Evolutionary conservation across 2,797 vertebrate genomes (phyloP).

Genomic region (Enteromius fasciolatus): DNA sequence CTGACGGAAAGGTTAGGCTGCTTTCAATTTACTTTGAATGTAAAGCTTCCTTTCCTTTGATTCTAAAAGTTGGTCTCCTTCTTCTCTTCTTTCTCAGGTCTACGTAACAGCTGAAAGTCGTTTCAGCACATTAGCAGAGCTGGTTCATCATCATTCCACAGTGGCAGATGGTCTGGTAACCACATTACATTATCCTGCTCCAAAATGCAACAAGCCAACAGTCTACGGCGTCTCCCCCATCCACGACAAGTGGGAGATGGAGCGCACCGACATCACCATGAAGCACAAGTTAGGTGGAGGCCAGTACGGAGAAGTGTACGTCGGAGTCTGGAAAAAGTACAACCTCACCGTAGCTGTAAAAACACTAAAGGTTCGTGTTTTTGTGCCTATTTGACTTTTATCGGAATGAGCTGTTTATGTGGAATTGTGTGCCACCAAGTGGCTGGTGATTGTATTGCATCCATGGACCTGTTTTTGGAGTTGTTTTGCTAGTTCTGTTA

Average conservation of each 20-base stretch:
- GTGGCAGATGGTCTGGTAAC: conserved; percentile 97
- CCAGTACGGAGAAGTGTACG: conserved; percentile 98
- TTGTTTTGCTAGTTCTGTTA: neutral
- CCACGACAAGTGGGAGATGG: conserved; percentile 99
- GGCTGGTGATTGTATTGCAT: neutral
- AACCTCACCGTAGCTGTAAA: conserved; percentile 97
- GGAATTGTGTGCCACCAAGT: neutral
- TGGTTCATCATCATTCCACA: conserved; percentile 98
- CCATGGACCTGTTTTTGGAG: neutral
- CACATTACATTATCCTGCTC: conserved; percentile 96
- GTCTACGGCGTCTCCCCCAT: conserved; percentile 98
- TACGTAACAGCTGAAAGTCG: conserved; percentile 98
- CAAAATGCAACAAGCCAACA: conserved; percentile 99
- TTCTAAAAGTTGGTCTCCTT: neutral
- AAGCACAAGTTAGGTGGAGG: conserved; percentile 99
- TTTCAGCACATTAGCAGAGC: conserved; percentile 94
- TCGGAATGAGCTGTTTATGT: neutral
- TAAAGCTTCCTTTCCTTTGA: neutral
- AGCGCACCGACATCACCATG: conserved; percentile 99
- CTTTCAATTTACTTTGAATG: neutral
- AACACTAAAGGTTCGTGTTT: conserved; percentile 88
- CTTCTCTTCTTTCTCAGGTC: conserved; percentile 76
- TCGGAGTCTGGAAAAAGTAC: conserved; percentile 98
- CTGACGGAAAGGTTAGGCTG: conserved; percentile 90
- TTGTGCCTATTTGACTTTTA: no score